Evolutionary conservation across 30 jellyfish, hydroid and myxozoan genomes (phyloP).

Genomic region (Aurelia sp.): DNA sequence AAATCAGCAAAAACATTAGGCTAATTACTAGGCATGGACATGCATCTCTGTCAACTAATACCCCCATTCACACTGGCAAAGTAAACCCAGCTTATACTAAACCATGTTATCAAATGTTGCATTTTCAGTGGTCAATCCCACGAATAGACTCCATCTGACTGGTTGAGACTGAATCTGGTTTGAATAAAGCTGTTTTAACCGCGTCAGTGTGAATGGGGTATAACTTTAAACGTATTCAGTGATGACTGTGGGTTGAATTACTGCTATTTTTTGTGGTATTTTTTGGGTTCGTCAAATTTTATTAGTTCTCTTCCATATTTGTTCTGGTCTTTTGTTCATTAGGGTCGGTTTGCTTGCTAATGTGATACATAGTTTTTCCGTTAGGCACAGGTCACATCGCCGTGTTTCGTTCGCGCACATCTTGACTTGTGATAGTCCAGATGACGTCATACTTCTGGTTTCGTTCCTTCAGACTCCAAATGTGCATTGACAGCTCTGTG

Average conservation of each 20-base stretch:
- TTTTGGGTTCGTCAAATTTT: neutral
- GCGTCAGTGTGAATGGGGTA: too few species aligned
- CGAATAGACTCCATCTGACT: too few species aligned
- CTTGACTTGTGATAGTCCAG: neutral
- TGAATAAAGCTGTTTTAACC: too few species aligned
- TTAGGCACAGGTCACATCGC: conserved; percentile 34
- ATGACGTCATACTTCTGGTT: neutral
- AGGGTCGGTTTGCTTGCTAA: conserved; percentile 19
- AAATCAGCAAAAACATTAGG: too few species aligned
- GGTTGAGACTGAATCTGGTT: too few species aligned
- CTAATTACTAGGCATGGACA: too few species aligned
- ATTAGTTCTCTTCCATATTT: neutral
- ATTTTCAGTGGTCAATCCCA: too few species aligned
- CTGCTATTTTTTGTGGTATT: neutral
- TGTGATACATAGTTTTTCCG: conserved; percentile 12
- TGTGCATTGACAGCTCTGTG: neutral
- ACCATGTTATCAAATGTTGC: too few species aligned
- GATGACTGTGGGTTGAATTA: neutral
- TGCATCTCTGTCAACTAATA: too few species aligned
- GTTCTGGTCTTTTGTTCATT: conserved; percentile 20
- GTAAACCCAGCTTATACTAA: too few species aligned
- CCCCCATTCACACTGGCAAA: too few species aligned
- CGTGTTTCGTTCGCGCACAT: conserved; percentile 18
- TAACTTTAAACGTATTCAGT: too few species aligned
- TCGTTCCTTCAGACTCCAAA: neutral